phyloP scores from a whole-genome alignment of 2,797 vertebrate species.

The Ceyx erithaca region DNA sequence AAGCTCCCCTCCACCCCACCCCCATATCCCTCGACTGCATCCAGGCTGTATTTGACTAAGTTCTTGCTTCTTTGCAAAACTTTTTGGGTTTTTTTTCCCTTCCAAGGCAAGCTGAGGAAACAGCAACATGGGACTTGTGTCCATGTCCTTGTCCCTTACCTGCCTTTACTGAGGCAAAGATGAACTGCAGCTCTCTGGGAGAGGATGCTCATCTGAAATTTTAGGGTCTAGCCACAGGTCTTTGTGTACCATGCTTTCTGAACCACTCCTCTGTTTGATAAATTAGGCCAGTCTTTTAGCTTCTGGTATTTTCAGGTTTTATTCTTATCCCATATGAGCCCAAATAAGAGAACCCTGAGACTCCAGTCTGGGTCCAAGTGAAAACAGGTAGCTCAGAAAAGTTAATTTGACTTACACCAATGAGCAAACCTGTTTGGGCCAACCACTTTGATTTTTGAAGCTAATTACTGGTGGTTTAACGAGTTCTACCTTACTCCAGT shows the following conservation, averaged over 20 bases:
- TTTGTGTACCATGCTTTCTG: neutral
- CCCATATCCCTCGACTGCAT: neutral
- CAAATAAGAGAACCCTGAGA: neutral
- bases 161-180: neutral
- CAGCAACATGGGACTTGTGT: accelerated
- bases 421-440: neutral
- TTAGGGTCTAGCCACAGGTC: accelerated
- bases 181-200: neutral
- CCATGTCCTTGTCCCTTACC: neutral
- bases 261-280: neutral
- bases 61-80: neutral
- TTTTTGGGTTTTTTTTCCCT: neutral
- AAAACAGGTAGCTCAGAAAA: neutral
- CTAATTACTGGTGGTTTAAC: neutral
- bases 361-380: neutral
- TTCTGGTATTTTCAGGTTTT: neutral
- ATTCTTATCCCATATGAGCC: neutral
- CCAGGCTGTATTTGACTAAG: neutral
- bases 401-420: neutral
- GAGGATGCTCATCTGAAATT: neutral
- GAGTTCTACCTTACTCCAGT: neutral
- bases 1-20: accelerated
- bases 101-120: neutral
- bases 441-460: neutral
- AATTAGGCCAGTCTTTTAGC: neutral